A percentile compares a stretch with the other conserved stretches of the same genome.
phyloP scores from a whole-genome alignment of 2,797 vertebrate genomes.

The Choloepus didactylus region DNA sequence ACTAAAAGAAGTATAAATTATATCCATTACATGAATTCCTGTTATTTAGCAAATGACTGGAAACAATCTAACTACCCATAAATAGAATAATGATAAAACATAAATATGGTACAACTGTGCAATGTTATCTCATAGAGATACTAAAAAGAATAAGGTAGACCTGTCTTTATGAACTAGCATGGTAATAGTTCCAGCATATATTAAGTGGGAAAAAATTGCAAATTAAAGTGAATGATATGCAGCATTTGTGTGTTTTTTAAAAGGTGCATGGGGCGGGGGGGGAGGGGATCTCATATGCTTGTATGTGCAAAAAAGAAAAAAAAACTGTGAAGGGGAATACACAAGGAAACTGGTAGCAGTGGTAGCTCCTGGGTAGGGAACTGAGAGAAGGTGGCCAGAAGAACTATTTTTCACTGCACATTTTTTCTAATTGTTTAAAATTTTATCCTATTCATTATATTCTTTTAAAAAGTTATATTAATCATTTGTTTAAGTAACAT shows the following conservation, averaged over 20 bases:
- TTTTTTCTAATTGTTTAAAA: neutral
- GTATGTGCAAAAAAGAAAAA: neutral
- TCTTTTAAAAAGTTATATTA: conserved; percentile 2
- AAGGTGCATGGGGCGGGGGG: neutral
- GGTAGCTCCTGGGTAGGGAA: neutral
- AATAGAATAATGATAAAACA: neutral
- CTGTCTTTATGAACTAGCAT: neutral
- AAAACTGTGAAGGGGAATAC: neutral
- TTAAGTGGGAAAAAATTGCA: neutral
- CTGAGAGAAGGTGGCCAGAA: neutral
- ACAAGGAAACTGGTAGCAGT: neutral
- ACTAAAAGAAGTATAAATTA: conserved; percentile 2
- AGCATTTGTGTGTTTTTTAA: neutral
- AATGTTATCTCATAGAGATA: neutral
- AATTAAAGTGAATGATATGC: neutral
- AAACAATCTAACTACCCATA: neutral
- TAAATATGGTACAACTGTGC: neutral
- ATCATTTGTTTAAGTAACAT: conserved; percentile 11
- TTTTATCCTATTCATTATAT: neutral
- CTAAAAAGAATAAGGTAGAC: neutral
- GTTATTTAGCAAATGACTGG: neutral
- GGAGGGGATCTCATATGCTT: neutral
- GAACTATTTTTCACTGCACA: neutral
- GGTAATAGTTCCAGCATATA: neutral
- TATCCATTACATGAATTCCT: neutral